phyloP scores from a whole-genome alignment of 30 jellyfish, hydroid and myxozoan genomes.

The Aurelia coerulea region DNA sequence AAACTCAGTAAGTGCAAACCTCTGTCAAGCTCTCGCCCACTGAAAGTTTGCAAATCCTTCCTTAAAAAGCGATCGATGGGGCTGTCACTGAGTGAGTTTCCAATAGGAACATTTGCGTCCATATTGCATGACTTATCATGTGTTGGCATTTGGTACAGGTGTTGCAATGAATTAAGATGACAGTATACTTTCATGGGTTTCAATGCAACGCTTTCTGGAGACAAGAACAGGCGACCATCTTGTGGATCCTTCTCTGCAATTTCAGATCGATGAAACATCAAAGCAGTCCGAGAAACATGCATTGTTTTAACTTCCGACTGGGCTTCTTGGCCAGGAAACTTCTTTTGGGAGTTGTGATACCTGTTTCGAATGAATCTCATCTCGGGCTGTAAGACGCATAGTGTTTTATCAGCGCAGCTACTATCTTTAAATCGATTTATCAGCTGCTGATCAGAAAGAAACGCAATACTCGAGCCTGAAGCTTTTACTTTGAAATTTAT shows the following conservation, averaged over 20 bases:
- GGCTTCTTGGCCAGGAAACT: background rate
- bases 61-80: conserved; percentile 12
- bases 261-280: conserved; percentile 68
- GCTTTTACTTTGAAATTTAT: background rate
- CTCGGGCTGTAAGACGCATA: background rate
- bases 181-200: conserved; percentile 57
- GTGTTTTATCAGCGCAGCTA: background rate
- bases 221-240: conserved; percentile 25
- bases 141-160: background rate
- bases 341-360: background rate
- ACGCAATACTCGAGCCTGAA: background rate
- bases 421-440: background rate
- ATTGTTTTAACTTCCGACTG: conserved; percentile 13
- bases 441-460: background rate
- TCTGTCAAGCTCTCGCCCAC: conserved; percentile 22
- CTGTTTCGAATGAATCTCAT: background rate
- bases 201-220: conserved; percentile 58
- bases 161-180: conserved; percentile 14
- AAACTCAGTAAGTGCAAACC: background rate
- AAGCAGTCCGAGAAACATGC: conserved; percentile 75
- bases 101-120: background rate
- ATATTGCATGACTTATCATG: background rate
- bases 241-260: conserved; percentile 32
- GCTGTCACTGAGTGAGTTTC: background rate
- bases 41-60: background rate